Evolutionary conservation across 2,113 vertebrate species (phyloP), one percentile per base, ranked within the genome.

Genomic region (Pampusana beccarii): DNA sequence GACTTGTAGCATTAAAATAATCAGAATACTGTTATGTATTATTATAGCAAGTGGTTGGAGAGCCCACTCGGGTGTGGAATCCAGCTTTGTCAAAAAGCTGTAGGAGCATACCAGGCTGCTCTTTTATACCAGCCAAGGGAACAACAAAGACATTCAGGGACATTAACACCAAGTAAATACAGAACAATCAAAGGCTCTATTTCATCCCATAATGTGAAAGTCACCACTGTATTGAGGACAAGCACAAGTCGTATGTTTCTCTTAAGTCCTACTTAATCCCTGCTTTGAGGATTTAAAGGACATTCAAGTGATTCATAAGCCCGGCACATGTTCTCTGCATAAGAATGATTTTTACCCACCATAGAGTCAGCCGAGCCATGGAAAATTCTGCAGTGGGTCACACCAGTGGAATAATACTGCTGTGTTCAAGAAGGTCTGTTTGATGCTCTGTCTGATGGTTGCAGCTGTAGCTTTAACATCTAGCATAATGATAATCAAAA

Each of bases 241-340:
- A 92, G 92, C 71, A 88, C 80, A 91, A 94, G 85, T 96, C 80
- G 71, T 95, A 96, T 87, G 88, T 92, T 90, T 92, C 75, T 88
- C 92, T 74, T 94, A 96, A 96, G 29, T 93, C 92, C 82, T 69
- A 44, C 92, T 96, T 96, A 96, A 97, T 96, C 96, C 94, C 92
- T 80, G 90, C 88, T 96, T 86, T 78, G 88, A 74, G 82, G 95
- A 96, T 94, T 97, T 93, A 95, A 78, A 83, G 93, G 75, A 78
- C 64, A 16, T 86, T 82, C 46, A 90, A 95, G 90, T 94, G 88
- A 88, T 93, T 94, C 93, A 96, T 93, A 94, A 93, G 75, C 71
- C 58, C 38, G 54, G 80, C 4, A 15, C 28, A 4, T 66, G 65
- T 78, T 93, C 46, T 89, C 60, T 88, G 77, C 87, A 72, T 74